Conservation (phyloP, 2,888 invertebrate species). For the Argyresthia albistria region DNA sequence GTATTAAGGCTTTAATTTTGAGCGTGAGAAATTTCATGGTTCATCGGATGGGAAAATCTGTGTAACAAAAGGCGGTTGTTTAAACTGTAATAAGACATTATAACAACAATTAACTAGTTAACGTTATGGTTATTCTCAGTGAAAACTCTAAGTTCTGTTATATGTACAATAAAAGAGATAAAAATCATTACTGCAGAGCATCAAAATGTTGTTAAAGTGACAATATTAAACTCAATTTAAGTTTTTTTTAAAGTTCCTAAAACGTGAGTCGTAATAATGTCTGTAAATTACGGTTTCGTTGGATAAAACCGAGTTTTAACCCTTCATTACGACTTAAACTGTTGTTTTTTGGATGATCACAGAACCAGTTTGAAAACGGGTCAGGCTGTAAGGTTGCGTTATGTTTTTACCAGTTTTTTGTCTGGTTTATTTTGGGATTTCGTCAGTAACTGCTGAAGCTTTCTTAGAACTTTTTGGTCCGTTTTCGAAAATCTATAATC, state of each 20-base stretch:
- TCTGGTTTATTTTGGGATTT: neutral
- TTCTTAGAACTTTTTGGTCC: neutral
- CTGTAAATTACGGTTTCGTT: neutral
- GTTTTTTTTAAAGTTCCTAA: no score
- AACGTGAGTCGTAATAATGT: neutral
- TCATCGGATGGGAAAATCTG: neutral
- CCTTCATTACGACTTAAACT: conserved; percentile 5
- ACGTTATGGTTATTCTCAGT: no score
- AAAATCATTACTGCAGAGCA: neutral
- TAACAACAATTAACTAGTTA: no score
- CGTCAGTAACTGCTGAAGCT: neutral
- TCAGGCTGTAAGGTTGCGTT: conserved; percentile 1
- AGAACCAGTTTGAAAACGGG: conserved; percentile 1
- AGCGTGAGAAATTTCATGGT: neutral
- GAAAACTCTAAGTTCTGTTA: no score
- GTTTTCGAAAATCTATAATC: neutral
- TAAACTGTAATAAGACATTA: no score
- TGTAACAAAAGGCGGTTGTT: no score
- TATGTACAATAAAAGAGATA: no score
- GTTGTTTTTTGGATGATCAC: neutral
- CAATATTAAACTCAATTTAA: no score
- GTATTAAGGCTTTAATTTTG: neutral
- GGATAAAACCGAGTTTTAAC: conserved; percentile 3
- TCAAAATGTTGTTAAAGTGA: neutral
- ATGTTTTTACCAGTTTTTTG: neutral